Evolutionary conservation across 2,113 vertebrate genomes (phyloP), one percentile per base, ranked within the genome.

Genomic region (Tetraodon nigroviridis): DNA sequence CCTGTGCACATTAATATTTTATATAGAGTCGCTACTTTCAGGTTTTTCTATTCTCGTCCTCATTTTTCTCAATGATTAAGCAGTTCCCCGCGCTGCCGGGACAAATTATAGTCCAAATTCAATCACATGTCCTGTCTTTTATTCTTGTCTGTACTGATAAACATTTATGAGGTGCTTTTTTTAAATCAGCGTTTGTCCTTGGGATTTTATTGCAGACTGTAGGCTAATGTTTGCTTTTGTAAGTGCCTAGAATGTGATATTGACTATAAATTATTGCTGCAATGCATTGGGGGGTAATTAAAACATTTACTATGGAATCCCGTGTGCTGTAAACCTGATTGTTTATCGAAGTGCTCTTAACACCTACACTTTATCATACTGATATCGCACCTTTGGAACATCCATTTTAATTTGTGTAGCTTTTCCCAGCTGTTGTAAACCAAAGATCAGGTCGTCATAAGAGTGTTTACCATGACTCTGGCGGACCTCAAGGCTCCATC

Each of bases 1-100:
- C 27, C 12, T 45, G 21, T 58, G 44, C 20, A 61, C 55, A 51
- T 19, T 45, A 66, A 58, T 77, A 44, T 71, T 71, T 18, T 14
- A 32, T n/a, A 37, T 19, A 40, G 5, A 29, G 6, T 49, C 44
- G 63, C 14, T 18, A 15, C 2, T 5, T 7, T 60, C 4, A 19
- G 8, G 63, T 32, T 4, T 54, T 69, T 46, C 17, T 5, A 11
- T 16, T 51, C 3, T 8, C 22, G 46, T 18, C 11, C 5, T 14
- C 40, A 59, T 20, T 16, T 13, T 53, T 62, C 32, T 42, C 49
- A 58, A 68, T 71, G 20, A 73, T 64, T 50, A 67, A 1, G 24
- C 24, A 27, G 24, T 27, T 27, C 24, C 24, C 4, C 22, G 5
- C 4, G 24, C 24, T 27, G 7, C 24, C 24, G 7, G 3, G 70